Evolutionary conservation across 2,113 vertebrate genomes (phyloP), one percentile per base, ranked within the genome.

Genomic region (Smithornis capensis): DNA sequence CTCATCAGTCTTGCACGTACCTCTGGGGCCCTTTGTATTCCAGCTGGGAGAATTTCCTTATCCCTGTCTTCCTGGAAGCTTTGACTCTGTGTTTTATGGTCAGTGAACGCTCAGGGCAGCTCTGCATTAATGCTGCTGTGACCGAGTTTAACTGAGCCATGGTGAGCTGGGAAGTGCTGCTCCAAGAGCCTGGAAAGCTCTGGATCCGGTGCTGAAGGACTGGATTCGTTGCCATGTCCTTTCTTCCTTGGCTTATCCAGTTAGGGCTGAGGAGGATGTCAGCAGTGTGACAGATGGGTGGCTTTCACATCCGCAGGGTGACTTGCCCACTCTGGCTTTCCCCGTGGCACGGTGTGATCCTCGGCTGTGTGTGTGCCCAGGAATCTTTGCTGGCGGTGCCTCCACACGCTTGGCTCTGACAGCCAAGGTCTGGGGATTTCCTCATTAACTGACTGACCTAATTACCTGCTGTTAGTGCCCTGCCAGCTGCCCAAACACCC

Each of bases 371-470:
- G 2, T 10, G 75, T 42, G 65, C 69, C 6, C 0, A 2, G 47
- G 55, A 29, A 59, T 65, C 81, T 63, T 29, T 17, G 62, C 62
- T 68, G 40, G 88, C 55, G 28, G 68, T 14, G 70, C 42, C 69
- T 78, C 29, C 1, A 38, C 92, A 78, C 4, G 10, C 74, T 85
- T 85, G 88, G 78, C 73, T 47, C 45, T 78, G 78, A 35, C 89
- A 92, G 91, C 52, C 67, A 4, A 17, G 76, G 44, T 47, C 91
- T 86, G 91, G 93, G 93, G 93, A 86, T 92, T 94, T 90, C 93
- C 89, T 93, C 37, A 0, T 95, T 92, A 92, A 83, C 28, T 74
- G 65, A 45, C 79, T 92, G 93, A 56, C 89, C 94, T 95, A 80
- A 92, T 95, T 95, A 90, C 76, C 93, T 86, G 86, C 85, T 87